Evolutionary conservation across 23 tunicate species (phyloP).

Genomic region (Trididemnum miniatum): DNA sequence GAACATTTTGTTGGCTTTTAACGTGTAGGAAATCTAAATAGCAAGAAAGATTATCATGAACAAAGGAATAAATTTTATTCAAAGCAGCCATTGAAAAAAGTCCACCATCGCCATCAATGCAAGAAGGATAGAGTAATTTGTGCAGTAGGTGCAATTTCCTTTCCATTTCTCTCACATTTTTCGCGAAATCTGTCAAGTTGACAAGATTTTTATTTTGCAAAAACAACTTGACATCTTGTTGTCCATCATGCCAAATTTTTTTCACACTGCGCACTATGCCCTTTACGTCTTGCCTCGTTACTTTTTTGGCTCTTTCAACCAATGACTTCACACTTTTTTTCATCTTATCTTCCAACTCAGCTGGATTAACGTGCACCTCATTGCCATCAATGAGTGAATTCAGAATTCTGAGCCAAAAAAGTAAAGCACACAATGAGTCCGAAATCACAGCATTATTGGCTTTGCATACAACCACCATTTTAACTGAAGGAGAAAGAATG

Average conservation of each 20-base stretch:
- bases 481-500: background rate
- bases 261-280: too few relatives aligned
- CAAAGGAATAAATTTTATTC: background rate
- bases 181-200: too few relatives aligned
- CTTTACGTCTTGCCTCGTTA: background rate
- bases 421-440: background rate
- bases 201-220: background rate
- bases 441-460: background rate
- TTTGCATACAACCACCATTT: conserved; percentile 2
- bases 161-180: background rate
- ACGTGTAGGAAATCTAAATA: background rate
- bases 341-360: background rate
- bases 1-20: background rate
- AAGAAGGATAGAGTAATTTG: background rate
- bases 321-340: background rate
- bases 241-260: background rate
- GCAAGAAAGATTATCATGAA: background rate
- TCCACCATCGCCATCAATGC: background rate
- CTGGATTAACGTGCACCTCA: background rate
- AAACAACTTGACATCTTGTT: background rate
- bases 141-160: background rate
- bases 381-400: background rate
- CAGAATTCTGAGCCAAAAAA: background rate
- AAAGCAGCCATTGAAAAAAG: background rate
- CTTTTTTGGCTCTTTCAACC: background rate